These are phyloP conservation scores for Idaea dimidiata DNA, from an alignment of 2,888 invertebrate genomes.

Conservation along the genomic window DNA sequence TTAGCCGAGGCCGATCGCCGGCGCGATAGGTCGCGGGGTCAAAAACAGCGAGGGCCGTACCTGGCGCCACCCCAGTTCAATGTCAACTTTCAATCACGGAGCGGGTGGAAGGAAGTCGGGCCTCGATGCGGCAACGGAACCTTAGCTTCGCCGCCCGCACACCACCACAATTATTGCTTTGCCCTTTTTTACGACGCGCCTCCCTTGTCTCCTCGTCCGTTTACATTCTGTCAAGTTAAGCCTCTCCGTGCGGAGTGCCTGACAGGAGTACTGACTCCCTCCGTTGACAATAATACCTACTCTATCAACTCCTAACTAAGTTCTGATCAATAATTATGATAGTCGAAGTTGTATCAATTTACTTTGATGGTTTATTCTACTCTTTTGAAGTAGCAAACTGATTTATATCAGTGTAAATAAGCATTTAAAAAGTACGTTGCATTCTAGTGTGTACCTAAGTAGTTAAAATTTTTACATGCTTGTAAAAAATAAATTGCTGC, in stretches of 20 bases:
- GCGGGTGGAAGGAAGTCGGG: constrained; percentile 69
- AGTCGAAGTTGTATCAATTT: constrained; percentile 15
- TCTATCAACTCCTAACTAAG: constrained; percentile 33
- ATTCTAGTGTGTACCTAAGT: too few species aligned
- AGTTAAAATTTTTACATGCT: too few species aligned
- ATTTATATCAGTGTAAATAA: too few species aligned
- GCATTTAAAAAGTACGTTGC: too few species aligned
- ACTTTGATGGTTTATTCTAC: constrained; percentile 19
- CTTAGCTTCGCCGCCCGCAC: constrained; percentile 37
- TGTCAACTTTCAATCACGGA: constrained; percentile 77
- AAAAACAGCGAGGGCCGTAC: constrained; percentile 76
- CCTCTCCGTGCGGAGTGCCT: constrained; percentile 51
- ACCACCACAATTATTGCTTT: constrained; percentile 61
- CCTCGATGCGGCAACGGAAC: constrained; percentile 50
- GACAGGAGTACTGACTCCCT: constrained; percentile 45
- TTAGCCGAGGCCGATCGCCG: constrained; percentile 74
- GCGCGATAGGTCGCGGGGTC: constrained; percentile 76
- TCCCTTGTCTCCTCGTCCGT: constrained; percentile 53
- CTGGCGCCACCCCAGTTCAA: constrained; percentile 77
- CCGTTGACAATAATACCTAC: constrained; percentile 41
- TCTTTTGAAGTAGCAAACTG: not conserved
- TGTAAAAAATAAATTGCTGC: too few species aligned
- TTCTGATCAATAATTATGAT: constrained; percentile 29
- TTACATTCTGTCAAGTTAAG: constrained; percentile 64
- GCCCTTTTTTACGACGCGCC: constrained; percentile 57